Conservation (phyloP, 2,888 invertebrate species). For the Pterostichus niger region DNA sequence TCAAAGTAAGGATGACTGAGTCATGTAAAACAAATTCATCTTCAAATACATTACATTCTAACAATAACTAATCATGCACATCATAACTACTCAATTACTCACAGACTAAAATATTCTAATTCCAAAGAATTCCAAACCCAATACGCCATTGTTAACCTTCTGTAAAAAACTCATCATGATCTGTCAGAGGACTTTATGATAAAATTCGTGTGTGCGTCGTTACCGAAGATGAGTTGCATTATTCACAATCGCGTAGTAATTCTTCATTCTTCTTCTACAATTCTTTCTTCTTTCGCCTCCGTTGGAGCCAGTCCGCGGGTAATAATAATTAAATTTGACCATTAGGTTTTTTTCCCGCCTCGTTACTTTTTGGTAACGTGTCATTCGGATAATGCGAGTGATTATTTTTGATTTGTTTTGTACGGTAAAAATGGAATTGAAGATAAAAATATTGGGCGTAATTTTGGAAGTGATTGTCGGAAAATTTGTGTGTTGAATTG, state of each 20-base stretch:
- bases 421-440: neutral
- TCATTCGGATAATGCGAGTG: slow-evolving; percentile 35
- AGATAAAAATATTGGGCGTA: slow-evolving; percentile 42
- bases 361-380: slow-evolving; percentile 43
- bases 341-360: slow-evolving; percentile 33
- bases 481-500: neutral
- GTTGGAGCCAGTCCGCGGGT: neutral
- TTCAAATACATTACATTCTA: neutral
- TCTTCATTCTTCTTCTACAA: slow-evolving; percentile 45
- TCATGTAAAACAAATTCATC: neutral
- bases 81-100: slow-evolving; percentile 24
- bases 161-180: slow-evolving; percentile 33
- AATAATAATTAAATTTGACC: slow-evolving; percentile 52
- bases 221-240: slow-evolving; percentile 52
- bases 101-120: slow-evolving; percentile 44
- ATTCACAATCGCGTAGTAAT: slow-evolving; percentile 55
- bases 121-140: slow-evolving; percentile 35
- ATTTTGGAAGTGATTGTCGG: slow-evolving; percentile 40
- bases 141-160: slow-evolving; percentile 38
- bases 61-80: too few relatives aligned
- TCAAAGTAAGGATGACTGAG: too few relatives aligned
- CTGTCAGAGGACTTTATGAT: slow-evolving; percentile 41
- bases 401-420: slow-evolving; percentile 53
- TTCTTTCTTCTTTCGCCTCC: slow-evolving; percentile 27
- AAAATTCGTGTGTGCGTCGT: slow-evolving; percentile 31